Evolutionary conservation across 2,113 vertebrate species (phyloP), one percentile per base, ranked within the genome.

Genomic region (Sminthopsis crassicaudata): DNA sequence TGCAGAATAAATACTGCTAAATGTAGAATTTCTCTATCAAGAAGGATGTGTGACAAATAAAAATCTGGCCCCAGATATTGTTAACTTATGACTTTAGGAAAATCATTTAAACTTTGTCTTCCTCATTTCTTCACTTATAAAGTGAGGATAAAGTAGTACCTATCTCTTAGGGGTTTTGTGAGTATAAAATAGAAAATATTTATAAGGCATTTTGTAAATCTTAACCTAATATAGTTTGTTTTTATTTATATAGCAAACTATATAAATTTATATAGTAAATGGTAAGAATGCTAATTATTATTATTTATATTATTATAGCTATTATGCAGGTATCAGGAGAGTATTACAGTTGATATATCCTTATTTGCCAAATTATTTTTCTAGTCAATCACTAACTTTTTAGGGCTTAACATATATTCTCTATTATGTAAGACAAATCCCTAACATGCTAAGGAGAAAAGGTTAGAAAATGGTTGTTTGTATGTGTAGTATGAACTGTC

Each of bases 371-470:
- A 96, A 50, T 9, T 89, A 92, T 53, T 96, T 96, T 97, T 97
- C 96, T 95, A 93, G 90, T 95, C 96, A 97, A 96, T 97, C 96
- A 93, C 94, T 92, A 97, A 93, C 97, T 95, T 96, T 95, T 0
- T 1, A 96, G 90, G 95, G 96, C 97, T 96, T 94, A 22, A 97
- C 96, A 97, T 94, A 92, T 96, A 76, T 95, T 7, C n/a, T 95
- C 93, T 54, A 0, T 91, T 48, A n/a, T 57, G 97, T 97, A 97
- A 97, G 92, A 94, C 95, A 96, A 97, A 96, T 92, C 93, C 53
- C 76, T 90, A 96, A 95, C 95, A 91, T 97, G 95, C 95, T 97
- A 97, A 97, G 76, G 48, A 9, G 90, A 94, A 90, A 52, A 51
- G 90, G 91, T 46, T 96, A n/a, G 92, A 8, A 90, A 96, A 92